A percentile compares a stretch with the other conserved stretches of the same genome.
These are phyloP conservation scores for Epiblema foenella DNA, from an alignment of 2,888 invertebrate species.

Conservation along the genomic window DNA sequence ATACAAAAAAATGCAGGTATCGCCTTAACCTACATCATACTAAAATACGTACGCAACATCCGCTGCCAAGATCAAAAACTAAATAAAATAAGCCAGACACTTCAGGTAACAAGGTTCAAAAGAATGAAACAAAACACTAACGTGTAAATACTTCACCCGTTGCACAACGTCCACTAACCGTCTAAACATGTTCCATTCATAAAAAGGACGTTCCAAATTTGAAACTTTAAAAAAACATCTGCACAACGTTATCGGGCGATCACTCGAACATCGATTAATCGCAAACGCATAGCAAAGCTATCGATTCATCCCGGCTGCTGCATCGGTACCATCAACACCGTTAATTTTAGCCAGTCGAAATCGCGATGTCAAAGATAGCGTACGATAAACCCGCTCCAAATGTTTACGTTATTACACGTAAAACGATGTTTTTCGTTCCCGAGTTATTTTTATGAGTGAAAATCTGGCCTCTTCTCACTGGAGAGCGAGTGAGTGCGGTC, in stretches of 20 bases:
- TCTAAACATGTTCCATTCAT: constrained; percentile 38
- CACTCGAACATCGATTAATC: constrained; percentile 50
- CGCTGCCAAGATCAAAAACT: constrained; percentile 19
- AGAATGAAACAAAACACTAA: constrained; percentile 23
- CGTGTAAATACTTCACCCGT: constrained; percentile 21
- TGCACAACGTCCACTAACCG: constrained; percentile 32
- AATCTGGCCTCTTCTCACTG: constrained; percentile 57
- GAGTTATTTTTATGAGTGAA: constrained; percentile 74
- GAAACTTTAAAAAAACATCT: constrained; percentile 60
- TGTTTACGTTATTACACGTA: constrained; percentile 59
- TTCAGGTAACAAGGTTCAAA: constrained; percentile 16
- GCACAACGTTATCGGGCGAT: constrained; percentile 63
- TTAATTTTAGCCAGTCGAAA: constrained; percentile 82
- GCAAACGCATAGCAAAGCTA: constrained; percentile 50
- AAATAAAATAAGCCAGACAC: constrained; percentile 34
- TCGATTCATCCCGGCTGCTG: constrained; percentile 46
- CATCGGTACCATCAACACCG: constrained; percentile 64
- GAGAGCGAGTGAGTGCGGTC: constrained; percentile 47
- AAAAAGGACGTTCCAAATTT: constrained; percentile 53
- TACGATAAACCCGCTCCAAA: constrained; percentile 58
- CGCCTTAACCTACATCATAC: not conserved
- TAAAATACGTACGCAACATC: constrained; percentile 15
- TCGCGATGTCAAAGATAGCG: constrained; percentile 74
- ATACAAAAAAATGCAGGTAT: no score
- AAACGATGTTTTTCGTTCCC: constrained; percentile 64